Conservation (phyloP, 2,888 invertebrate species). For the Nomada goodeniana region DNA sequence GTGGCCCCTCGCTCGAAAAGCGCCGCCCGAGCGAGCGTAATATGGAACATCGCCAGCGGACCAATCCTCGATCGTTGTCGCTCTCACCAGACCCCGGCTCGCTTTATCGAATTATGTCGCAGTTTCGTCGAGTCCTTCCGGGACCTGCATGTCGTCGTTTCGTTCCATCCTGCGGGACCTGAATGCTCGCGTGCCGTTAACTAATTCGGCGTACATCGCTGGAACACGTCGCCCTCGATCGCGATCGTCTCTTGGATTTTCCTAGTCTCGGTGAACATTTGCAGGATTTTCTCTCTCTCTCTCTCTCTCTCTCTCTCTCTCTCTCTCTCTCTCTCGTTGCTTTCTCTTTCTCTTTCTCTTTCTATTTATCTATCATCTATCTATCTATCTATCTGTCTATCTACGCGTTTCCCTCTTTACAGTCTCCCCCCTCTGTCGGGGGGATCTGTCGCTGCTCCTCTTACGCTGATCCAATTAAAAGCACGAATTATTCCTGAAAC, state of each 20-base stretch:
- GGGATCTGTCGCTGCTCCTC: neutral
- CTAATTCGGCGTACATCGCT: conserved; percentile 55
- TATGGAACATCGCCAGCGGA: conserved; percentile 51
- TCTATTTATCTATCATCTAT: no score
- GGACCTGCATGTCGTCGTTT: conserved; percentile 37
- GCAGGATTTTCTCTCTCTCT: neutral
- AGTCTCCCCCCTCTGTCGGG: no score
- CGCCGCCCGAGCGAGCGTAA: conserved; percentile 24
- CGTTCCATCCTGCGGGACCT: conserved; percentile 49
- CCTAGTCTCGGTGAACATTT: conserved; percentile 28
- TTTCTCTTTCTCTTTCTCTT: no score
- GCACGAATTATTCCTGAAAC: conserved; percentile 1
- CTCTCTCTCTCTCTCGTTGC: neutral
- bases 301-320: neutral
- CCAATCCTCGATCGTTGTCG: conserved; percentile 40
- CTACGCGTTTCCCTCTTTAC: neutral
- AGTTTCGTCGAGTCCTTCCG: conserved; percentile 55
- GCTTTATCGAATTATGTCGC: conserved; percentile 59
- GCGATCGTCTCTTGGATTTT: conserved; percentile 40
- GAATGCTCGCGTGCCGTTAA: conserved; percentile 53
- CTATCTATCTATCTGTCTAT: neutral
- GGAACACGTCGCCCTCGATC: conserved; percentile 44
- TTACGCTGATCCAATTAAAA: conserved; percentile 13
- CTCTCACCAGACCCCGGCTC: conserved; percentile 9
- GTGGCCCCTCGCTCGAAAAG: conserved; percentile 16